phyloP scores from a whole-genome alignment of 1,140 invertebrate genomes.

The Chironomus tepperi region DNA sequence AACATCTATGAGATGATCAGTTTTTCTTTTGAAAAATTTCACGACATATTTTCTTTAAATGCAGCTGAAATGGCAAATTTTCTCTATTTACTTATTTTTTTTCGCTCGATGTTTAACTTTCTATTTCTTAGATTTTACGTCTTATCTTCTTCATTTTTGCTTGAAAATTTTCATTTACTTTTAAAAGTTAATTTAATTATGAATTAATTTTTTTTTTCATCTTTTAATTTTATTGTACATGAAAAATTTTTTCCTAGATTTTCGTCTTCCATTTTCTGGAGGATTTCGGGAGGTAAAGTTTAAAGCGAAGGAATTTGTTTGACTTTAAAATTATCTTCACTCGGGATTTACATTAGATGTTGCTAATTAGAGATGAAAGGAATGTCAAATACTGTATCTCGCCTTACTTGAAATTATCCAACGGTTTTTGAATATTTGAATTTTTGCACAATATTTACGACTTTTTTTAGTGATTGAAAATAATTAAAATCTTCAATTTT shows the following conservation, averaged over 20 bases:
- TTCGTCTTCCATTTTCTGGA: neutral
- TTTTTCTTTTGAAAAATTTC: neutral
- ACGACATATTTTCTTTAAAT: neutral
- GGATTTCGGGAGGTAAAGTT: too few species aligned
- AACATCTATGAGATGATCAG: conserved; percentile 4
- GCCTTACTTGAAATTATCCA: too few species aligned
- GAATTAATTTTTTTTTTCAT: neutral
- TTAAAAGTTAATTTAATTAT: neutral
- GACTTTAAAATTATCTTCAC: too few species aligned
- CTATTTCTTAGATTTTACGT: neutral
- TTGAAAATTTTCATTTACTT: too few species aligned
- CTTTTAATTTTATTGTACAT: neutral
- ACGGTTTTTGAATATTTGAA: too few species aligned
- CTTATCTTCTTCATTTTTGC: neutral
- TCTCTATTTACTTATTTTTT: neutral
- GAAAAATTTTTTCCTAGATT: neutral
- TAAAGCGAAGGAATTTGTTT: too few species aligned
- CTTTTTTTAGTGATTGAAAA: too few species aligned
- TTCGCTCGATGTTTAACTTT: neutral
- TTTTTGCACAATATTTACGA: too few species aligned
- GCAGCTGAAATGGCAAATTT: neutral
- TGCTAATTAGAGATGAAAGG: too few species aligned
- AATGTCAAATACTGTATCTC: too few species aligned
- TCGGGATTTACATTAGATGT: too few species aligned
- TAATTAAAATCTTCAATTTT: too few species aligned